Base-by-base conservation (phyloP, 1,140 invertebrate species). In the Pseudachorutes palmiensis region DNA sequence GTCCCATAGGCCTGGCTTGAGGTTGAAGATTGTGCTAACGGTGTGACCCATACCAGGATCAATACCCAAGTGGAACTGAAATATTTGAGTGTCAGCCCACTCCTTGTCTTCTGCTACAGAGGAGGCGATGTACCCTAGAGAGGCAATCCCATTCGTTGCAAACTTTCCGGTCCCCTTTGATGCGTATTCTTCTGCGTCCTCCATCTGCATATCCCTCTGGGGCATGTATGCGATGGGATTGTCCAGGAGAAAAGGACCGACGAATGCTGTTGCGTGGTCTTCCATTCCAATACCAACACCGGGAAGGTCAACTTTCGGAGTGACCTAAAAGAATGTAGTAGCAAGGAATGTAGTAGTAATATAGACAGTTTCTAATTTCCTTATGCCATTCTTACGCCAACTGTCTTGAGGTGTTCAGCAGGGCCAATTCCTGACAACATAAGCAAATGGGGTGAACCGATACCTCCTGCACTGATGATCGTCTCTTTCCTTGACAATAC, bases 191-290 rank as follows among this genome's bases (percentile, higher is more conserved):
- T 58, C 55, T 9, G 55, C 55, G 22, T 9, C 9, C 28, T 28
- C 55, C 55, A 58, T 28, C 12, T 28, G n/a, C 28, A 58, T 24
- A 58, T 58, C 55, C 22, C 55, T 9, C 12, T 9, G 12, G 24
- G 55, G 28, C 5, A 58, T 58, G 28, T 12, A 58, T 22, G 55
- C 5, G 12, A 58, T 28, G 5, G 9, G 5, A 58, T 58, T 22
- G 55, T 58, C 28, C 9, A 58, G 28, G 28, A 58, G n/a, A 28
- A 58, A 58, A 24, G 55, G 55, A 24, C 55, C 55, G 22, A 28
- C 55, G 12, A 58, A 28, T 58, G 55, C 5, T 58, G 22, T 24
- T 22, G 28, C 55, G 55, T 58, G 55, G 22, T 58, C 55, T 24
- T 58, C n/a, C 9, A 58, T 5, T 5, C 28, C 5, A 58, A 9